Evolutionary conservation across 2,113 vertebrate genomes (phyloP).

Genomic region (Piaya cayana): DNA sequence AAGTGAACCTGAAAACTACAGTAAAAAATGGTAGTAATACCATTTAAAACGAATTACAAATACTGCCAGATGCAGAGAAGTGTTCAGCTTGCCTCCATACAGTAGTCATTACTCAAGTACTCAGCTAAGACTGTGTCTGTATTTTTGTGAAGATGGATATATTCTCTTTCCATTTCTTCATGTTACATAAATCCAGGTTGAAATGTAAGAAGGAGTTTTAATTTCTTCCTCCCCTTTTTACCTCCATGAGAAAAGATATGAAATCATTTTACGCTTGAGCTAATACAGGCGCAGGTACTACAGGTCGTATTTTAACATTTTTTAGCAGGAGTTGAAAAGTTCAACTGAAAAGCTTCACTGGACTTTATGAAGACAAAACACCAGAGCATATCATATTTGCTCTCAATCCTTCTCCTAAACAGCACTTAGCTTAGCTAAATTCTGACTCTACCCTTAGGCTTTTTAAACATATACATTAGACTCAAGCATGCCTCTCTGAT

Average conservation of each 20-base stretch:
- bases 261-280: background rate
- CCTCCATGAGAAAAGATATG: background rate
- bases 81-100: background rate
- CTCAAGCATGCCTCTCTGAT: background rate
- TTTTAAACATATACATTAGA: background rate
- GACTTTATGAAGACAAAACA: slow-evolving; percentile 31
- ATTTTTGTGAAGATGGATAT: background rate
- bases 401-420: background rate
- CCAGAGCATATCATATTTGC: background rate
- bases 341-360: slow-evolving; percentile 49
- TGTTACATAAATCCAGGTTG: background rate
- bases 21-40: background rate
- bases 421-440: background rate
- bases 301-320: background rate
- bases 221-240: background rate
- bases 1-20: background rate
- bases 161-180: background rate
- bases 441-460: background rate
- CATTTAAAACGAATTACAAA: background rate
- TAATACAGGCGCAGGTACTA: background rate
- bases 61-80: background rate
- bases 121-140: background rate
- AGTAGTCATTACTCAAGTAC: background rate
- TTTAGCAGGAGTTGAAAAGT: slow-evolving; percentile 23
- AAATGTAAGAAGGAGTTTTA: background rate